Evolutionary conservation across 1,140 invertebrate genomes (phyloP).

Genomic region (Drosophila jambulina): DNA sequence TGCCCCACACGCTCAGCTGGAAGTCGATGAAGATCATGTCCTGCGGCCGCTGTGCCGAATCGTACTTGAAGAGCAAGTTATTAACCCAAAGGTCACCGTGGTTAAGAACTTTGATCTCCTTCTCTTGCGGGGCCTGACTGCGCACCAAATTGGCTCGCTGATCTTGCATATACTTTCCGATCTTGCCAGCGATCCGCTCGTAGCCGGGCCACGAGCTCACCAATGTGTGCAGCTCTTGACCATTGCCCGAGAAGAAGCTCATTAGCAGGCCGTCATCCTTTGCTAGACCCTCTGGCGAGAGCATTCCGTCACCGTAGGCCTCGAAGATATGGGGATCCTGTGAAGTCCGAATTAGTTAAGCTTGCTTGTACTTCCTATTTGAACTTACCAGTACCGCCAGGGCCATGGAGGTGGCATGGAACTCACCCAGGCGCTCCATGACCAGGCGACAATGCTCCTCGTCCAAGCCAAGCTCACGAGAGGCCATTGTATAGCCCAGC

Average conservation of each 20-base stretch:
- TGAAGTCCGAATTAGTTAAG: neutral
- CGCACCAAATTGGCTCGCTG: slow-evolving; percentile 45
- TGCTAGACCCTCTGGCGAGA: slow-evolving; percentile 54
- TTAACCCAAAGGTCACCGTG: slow-evolving; percentile 90
- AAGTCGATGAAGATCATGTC: slow-evolving; percentile 76
- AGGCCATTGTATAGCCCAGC: slow-evolving; percentile 64
- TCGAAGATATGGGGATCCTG: slow-evolving; percentile 62
- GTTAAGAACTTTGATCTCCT: slow-evolving; percentile 86
- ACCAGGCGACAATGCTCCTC: slow-evolving; percentile 67
- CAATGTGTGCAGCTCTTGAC: slow-evolving; percentile 53
- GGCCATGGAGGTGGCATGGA: slow-evolving; percentile 77
- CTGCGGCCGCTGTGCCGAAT: slow-evolving; percentile 13
- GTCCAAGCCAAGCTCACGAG: slow-evolving; percentile 65
- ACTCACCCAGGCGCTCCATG: slow-evolving; percentile 72
- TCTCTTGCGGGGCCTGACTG: slow-evolving; percentile 51
- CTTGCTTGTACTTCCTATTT: neutral
- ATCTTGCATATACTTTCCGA: slow-evolving; percentile 70
- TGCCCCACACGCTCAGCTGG: slow-evolving; percentile 72
- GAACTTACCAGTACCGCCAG: slow-evolving; percentile 58
- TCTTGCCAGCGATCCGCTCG: slow-evolving; percentile 74
- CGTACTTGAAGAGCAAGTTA: slow-evolving; percentile 89
- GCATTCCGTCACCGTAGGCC: slow-evolving; percentile 61
- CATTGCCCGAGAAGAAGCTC: slow-evolving; percentile 71
- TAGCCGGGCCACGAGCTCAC: slow-evolving; percentile 85
- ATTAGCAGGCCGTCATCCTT: slow-evolving; percentile 57